Conservation (phyloP, 37 sponge, comb jelly and placozoan species). For the Beroe ovata region DNA sequence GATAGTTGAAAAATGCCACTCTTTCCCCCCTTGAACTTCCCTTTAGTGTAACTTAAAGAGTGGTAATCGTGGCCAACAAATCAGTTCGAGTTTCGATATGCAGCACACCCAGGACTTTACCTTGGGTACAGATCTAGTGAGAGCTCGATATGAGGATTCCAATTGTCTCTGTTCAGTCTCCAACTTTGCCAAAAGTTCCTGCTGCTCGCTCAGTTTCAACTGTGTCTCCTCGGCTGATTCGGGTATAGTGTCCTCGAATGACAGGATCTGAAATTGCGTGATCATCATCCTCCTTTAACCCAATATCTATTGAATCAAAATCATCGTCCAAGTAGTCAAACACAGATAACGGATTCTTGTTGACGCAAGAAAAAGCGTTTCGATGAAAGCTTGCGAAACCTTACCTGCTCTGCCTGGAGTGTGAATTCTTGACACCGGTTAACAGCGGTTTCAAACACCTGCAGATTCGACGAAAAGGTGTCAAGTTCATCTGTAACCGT, state of each 20-base stretch:
- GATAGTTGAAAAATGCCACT: neutral
- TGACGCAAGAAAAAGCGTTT: no score
- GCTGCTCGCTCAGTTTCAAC: neutral
- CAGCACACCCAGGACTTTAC: neutral
- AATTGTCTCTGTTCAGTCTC: slow-evolving; percentile 53
- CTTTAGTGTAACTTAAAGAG: no score
- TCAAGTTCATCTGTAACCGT: neutral
- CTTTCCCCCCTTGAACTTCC: no score
- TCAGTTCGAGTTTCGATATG: no score
- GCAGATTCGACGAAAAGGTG: neutral
- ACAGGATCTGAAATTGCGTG: neutral
- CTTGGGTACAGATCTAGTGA: slow-evolving; percentile 34
- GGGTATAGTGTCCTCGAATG: neutral
- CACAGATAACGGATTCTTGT: no score
- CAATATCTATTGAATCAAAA: no score
- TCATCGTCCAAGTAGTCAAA: no score
- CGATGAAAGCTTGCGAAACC: no score
- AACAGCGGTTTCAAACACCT: neutral
- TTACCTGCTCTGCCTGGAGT: neutral
- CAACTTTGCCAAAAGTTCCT: neutral
- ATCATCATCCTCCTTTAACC: no score
- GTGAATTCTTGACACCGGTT: slow-evolving; percentile 26
- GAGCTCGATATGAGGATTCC: slow-evolving; percentile 3
- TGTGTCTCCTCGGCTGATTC: neutral
- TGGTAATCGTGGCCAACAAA: no score